Evolutionary conservation across 2,113 vertebrate species (phyloP).

Genomic region (Misgurnus mizolepis): DNA sequence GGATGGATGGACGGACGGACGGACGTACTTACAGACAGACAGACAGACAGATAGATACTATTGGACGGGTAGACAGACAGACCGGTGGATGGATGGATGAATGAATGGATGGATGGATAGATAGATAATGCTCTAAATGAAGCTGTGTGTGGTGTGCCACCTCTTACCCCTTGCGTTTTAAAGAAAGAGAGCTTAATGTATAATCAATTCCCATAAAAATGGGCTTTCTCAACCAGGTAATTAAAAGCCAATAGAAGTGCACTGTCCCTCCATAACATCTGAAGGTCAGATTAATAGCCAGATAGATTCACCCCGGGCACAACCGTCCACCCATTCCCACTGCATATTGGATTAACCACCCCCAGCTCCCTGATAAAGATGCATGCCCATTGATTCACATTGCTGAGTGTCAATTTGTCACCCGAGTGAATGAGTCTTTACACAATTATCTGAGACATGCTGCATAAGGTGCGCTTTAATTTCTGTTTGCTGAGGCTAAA

Average conservation of each 20-base stretch:
- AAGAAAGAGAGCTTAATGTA: constrained; percentile 37
- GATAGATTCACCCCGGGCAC: constrained; percentile 3
- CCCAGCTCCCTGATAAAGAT: constrained; percentile 6
- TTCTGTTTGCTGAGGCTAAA: constrained; percentile 40
- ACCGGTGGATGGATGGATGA: no score
- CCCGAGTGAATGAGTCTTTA: constrained; percentile 44
- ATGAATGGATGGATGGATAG: no score
- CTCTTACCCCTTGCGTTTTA: constrained; percentile 3
- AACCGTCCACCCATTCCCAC: background rate
- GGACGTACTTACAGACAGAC: no score
- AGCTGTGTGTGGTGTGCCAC: background rate
- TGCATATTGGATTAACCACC: constrained; percentile 19
- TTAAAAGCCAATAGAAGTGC: constrained; percentile 50
- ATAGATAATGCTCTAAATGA: background rate
- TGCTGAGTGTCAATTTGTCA: constrained; percentile 47
- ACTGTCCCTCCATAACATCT: constrained; percentile 20
- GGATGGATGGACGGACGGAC: no score
- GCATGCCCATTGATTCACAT: constrained; percentile 47
- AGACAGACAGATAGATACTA: no score
- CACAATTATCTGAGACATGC: constrained; percentile 41
- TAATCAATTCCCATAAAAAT: constrained; percentile 47
- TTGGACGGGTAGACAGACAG: no score
- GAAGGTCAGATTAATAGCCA: constrained; percentile 47
- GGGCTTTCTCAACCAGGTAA: constrained; percentile 26
- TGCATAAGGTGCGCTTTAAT: constrained; percentile 43